Evolutionary conservation across 2,888 invertebrate genomes (phyloP).

Genomic region (Brenthis hecate): DNA sequence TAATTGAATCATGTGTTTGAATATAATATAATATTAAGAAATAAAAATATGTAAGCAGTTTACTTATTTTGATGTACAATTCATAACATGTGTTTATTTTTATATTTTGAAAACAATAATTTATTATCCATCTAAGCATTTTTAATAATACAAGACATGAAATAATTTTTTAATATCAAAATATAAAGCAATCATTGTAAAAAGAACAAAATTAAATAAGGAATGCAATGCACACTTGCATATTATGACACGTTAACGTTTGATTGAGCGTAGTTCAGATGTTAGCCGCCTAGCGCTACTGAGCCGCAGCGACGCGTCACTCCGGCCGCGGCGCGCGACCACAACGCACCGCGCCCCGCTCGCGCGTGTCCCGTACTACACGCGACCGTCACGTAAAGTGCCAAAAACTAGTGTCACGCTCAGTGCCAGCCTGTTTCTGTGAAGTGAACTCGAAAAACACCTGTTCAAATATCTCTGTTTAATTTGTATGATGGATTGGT

Average conservation of each 20-base stretch:
- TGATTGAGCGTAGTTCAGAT: constrained; percentile 58
- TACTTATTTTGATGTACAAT: too few relatives aligned
- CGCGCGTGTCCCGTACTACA: constrained; percentile 43
- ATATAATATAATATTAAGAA: too few relatives aligned
- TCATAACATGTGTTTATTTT: too few relatives aligned
- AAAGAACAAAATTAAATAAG: not conserved
- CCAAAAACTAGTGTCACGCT: constrained; percentile 57
- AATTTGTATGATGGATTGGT: constrained; percentile 65
- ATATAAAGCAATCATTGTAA: too few relatives aligned
- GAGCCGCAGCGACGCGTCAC: constrained; percentile 66
- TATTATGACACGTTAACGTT: constrained; percentile 43
- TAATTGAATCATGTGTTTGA: too few relatives aligned
- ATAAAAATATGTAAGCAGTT: too few relatives aligned
- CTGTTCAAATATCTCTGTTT: constrained; percentile 69
- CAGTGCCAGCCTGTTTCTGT: constrained; percentile 25
- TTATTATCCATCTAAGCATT: too few relatives aligned
- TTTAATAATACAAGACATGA: too few relatives aligned
- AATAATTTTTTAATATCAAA: too few relatives aligned
- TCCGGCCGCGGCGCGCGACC: constrained; percentile 78
- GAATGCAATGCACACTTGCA: constrained; percentile 28
- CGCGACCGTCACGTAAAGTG: constrained; percentile 56
- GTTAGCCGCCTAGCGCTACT: constrained; percentile 17
- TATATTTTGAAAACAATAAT: too few relatives aligned
- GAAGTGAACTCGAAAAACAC: constrained; percentile 47
- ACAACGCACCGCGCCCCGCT: constrained; percentile 57